These are phyloP conservation scores for Lissonota sp. DNA, from an alignment of 2,888 invertebrate species.

Conservation along the genomic window DNA sequence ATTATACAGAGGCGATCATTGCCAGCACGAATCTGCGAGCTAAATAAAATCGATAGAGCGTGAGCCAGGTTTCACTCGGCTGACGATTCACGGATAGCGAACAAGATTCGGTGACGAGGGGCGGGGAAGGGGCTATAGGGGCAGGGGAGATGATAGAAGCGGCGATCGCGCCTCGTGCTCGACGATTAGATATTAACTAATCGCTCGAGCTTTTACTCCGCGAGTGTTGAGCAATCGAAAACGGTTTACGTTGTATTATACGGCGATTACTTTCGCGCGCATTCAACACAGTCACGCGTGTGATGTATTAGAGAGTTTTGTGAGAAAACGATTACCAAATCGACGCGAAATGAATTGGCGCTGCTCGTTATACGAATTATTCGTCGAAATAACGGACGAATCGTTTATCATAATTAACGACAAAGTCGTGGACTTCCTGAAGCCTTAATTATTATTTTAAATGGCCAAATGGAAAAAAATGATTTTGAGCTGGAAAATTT, in stretches of 20 bases:
- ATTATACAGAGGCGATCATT: conserved; percentile 33
- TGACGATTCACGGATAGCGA: conserved; percentile 15
- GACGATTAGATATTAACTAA: conserved; percentile 34
- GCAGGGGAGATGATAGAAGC: conserved; percentile 37
- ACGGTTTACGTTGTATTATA: conserved; percentile 23
- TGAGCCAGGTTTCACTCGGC: conserved; percentile 56
- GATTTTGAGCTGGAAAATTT: too few relatives aligned
- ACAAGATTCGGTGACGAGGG: conserved; percentile 22
- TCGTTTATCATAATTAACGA: too few relatives aligned
- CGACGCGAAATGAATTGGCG: not conserved
- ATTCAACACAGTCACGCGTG: not conserved
- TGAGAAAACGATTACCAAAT: conserved; percentile 33
- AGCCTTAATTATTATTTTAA: too few relatives aligned
- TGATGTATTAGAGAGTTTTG: conserved; percentile 26
- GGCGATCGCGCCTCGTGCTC: conserved; percentile 11
- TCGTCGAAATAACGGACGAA: too few relatives aligned
- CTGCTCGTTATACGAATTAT: too few relatives aligned
- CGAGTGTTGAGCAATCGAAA: conserved; percentile 33
- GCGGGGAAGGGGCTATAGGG: conserved; percentile 1
- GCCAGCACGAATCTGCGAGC: conserved; percentile 20
- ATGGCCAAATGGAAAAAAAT: too few relatives aligned
- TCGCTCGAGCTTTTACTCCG: conserved; percentile 2
- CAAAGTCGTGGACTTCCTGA: too few relatives aligned
- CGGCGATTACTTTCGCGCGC: not conserved
- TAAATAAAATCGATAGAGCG: conserved; percentile 52